Percentiles rank a stretch among this genome's conserved stretches.
These are phyloP conservation scores for Epiblema foenella DNA, from an alignment of 2,888 invertebrate genomes.

Conservation along the genomic window DNA sequence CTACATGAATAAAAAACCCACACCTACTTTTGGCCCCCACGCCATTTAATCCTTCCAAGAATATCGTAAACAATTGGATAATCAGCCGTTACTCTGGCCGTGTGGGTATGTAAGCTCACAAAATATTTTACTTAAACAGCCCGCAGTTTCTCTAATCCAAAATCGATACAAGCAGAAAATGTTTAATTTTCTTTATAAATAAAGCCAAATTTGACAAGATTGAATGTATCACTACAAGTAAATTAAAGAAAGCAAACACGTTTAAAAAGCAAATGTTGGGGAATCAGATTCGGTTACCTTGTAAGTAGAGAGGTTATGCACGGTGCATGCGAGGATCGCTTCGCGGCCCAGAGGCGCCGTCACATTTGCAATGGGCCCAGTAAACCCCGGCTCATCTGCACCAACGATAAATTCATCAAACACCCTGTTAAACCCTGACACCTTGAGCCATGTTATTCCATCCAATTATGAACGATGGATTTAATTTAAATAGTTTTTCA, in stretches of 20 bases:
- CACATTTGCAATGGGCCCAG: conserved; percentile 92
- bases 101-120: not conserved
- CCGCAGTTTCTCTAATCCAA: conserved; percentile 3
- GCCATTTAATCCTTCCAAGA: not conserved
- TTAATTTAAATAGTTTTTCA: conserved; percentile 36
- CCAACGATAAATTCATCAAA: conserved; percentile 48
- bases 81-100: not conserved
- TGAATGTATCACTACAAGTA: conserved; percentile 4
- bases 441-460: conserved; percentile 32
- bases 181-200: not conserved
- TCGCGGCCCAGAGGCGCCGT: conserved; percentile 94
- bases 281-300: conserved; percentile 85
- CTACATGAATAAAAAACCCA: not conserved
- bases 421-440: conserved; percentile 24
- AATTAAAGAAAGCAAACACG: conserved; percentile 11
- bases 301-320: conserved; percentile 92
- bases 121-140: conserved; percentile 7
- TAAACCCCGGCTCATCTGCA: conserved; percentile 92
- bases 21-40: not conserved
- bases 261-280: not conserved
- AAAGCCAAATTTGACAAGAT: not conserved
- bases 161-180: conserved; percentile 11
- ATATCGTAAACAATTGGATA: not conserved
- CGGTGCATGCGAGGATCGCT: conserved; percentile 91
- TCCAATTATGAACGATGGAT: conserved; percentile 36